phyloP scores from a whole-genome alignment of 2,797 vertebrate species.

The Ambastaia sidthimunki region DNA sequence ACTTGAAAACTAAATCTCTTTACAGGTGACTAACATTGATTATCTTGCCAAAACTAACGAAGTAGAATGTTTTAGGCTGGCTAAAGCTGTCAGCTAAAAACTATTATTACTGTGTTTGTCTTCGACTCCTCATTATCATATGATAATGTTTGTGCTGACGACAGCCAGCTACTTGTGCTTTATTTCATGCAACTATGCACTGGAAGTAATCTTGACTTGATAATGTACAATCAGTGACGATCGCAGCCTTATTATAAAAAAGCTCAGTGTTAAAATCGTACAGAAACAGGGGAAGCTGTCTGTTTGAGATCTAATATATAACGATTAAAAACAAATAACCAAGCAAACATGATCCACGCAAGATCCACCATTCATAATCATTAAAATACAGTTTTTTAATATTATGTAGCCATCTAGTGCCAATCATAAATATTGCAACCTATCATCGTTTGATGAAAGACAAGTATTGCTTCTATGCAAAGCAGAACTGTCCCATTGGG shows the following conservation, averaged over 20 bases:
- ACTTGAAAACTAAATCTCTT: constrained; percentile 61
- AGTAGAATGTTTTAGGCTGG: constrained; percentile 14
- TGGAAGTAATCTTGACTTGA: constrained; percentile 59
- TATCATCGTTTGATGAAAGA: constrained; percentile 73
- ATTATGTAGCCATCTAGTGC: constrained; percentile 86
- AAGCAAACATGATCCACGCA: constrained; percentile 38
- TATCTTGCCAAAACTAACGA: constrained; percentile 11
- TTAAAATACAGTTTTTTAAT: constrained; percentile 71
- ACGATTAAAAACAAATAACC: constrained; percentile 53
- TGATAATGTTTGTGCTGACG: constrained; percentile 51
- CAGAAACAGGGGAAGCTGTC: constrained; percentile 33
- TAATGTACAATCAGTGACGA: constrained; percentile 59
- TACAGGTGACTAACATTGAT: constrained; percentile 50
- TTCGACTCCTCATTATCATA: constrained; percentile 51
- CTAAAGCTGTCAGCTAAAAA: constrained; percentile 38
- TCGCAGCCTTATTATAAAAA: constrained; percentile 54
- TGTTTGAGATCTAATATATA: constrained; percentile 37
- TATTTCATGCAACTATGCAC: constrained; percentile 70
- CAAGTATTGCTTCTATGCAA: constrained; percentile 69
- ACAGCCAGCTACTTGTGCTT: constrained; percentile 76
- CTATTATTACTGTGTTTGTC: constrained; percentile 45
- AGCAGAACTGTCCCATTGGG: constrained; percentile 52
- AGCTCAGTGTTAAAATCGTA: constrained; percentile 44
- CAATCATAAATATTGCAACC: constrained; percentile 82
- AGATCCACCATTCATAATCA: constrained; percentile 48